Evolutionary conservation across 2,888 invertebrate species (phyloP).

Genomic region (Hesperia comma): DNA sequence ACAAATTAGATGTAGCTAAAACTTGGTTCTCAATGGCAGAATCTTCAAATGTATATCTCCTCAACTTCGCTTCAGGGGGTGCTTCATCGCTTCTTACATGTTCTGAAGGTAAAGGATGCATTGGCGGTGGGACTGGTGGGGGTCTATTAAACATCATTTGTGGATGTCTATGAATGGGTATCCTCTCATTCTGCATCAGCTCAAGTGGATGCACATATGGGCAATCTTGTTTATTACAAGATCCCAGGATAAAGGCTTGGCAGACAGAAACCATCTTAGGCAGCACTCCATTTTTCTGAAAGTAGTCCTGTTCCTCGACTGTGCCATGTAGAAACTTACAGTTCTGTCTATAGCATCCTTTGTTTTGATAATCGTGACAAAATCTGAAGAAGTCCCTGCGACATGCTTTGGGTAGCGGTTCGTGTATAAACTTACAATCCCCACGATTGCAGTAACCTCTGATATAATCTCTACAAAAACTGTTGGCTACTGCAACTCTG

Average conservation of each 20-base stretch:
- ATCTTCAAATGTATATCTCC: conserved; percentile 69
- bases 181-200: conserved; percentile 53
- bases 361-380: conserved; percentile 87
- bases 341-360: conserved; percentile 85
- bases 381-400: conserved; percentile 77
- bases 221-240: conserved; percentile 80
- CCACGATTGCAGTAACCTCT: conserved; percentile 82
- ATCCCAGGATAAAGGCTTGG: conserved; percentile 84
- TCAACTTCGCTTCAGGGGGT: conserved; percentile 74
- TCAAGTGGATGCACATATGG: conserved; percentile 65
- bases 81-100: conserved; percentile 67
- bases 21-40: conserved; percentile 64
- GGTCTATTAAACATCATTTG: conserved; percentile 57
- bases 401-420: conserved; percentile 63
- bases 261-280: conserved; percentile 82
- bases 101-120: conserved; percentile 59
- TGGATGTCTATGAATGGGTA: conserved; percentile 48
- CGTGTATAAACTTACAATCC: conserved; percentile 77
- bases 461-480: conserved; percentile 79
- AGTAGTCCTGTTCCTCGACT: conserved; percentile 87
- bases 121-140: conserved; percentile 53
- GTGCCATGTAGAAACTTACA: conserved; percentile 89
- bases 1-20: conserved; percentile 57
- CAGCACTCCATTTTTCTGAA: conserved; percentile 85
- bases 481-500: conserved; percentile 43